Base-by-base conservation (phyloP, 2,113 vertebrate species). In the Chrysemys picta region DNA sequence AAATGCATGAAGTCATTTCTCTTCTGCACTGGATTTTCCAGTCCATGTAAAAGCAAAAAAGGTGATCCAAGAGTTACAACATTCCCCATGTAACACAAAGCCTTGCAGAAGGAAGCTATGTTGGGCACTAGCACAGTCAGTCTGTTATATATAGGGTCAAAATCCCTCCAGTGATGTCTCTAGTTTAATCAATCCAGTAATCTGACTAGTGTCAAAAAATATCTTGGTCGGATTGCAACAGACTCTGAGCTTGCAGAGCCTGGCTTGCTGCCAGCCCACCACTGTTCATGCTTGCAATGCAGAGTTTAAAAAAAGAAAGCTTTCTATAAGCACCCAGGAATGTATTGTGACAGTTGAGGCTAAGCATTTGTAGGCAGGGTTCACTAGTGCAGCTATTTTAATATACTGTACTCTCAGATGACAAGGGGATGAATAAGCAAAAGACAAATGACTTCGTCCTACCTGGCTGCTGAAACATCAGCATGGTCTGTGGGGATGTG, bases 391-490 rank as follows among this genome's bases (percentile, higher is more conserved):
- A 11, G 89, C 92, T 91, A 29, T 93, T 89, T 56, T 69, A 93
- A 47, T 1, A 0, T 80, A 54, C 52, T 16, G 47, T 89, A 49
- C 38, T 31, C 54, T 35, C 0, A 1, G 2, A 53, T 17, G 12
- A 1, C 22, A 0, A 0, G 21, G 81, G 80, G 80, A 81, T 1
- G n/a, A 38, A 4, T 0, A n/a, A 62, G 42, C 0, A 6, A 42
- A 38, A 52, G 54, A 19, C 38, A 1, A 29, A 82, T 0, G 0
- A 4, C 7, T 45, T 47, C 35, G 79, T 57, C 98, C 94, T 97
- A 99, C 99, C 99, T 96, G 99, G 97, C 94, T 99, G 99, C 93
- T 99, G 99, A 97, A 99, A 99, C 99, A 99, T 99, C 95, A 99
- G 98, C 99, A 99, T 98, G 95, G 98, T 99, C 97, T 99, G 99